Evolutionary conservation across 2,797 vertebrate species (phyloP).

Genomic region (Chelidonichthys spinosus): DNA sequence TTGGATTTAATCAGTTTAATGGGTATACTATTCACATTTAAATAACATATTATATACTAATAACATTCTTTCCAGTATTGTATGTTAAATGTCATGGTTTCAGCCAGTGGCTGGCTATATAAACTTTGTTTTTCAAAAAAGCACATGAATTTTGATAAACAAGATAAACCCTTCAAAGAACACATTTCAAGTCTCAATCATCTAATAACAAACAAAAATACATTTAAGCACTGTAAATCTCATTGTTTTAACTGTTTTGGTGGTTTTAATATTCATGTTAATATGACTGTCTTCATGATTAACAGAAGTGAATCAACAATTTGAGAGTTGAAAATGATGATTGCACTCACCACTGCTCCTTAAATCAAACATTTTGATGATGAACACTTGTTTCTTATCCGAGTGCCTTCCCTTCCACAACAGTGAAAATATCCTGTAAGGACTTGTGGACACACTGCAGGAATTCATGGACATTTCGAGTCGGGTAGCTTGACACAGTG

Average conservation of each 20-base stretch:
- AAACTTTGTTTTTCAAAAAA: not conserved
- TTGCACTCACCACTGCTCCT: not conserved
- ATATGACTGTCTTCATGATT: not conserved
- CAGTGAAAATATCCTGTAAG: constrained; percentile 92
- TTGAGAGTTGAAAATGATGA: no score
- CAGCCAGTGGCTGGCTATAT: not conserved
- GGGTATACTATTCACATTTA: not conserved
- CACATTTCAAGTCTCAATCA: not conserved
- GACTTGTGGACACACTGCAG: constrained; percentile 90
- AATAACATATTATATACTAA: not conserved
- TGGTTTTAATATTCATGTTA: not conserved
- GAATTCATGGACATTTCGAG: constrained; percentile 89
- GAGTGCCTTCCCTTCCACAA: constrained; percentile 89
- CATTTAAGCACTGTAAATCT: not conserved
- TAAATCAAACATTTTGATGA: not conserved
- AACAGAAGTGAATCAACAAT: not conserved
- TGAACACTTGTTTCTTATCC: constrained; percentile 17
- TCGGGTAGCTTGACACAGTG: constrained; percentile 90
- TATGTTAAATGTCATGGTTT: rapidly evolving
- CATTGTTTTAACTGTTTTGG: not conserved
- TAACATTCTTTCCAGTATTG: not conserved
- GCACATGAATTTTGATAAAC: not conserved
- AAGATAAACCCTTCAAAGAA: not conserved
- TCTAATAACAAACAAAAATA: not conserved
- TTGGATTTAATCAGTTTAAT: rapidly evolving